Evolutionary conservation across 2,888 invertebrate species (phyloP).

Genomic region (Yponomeuta sedellus): DNA sequence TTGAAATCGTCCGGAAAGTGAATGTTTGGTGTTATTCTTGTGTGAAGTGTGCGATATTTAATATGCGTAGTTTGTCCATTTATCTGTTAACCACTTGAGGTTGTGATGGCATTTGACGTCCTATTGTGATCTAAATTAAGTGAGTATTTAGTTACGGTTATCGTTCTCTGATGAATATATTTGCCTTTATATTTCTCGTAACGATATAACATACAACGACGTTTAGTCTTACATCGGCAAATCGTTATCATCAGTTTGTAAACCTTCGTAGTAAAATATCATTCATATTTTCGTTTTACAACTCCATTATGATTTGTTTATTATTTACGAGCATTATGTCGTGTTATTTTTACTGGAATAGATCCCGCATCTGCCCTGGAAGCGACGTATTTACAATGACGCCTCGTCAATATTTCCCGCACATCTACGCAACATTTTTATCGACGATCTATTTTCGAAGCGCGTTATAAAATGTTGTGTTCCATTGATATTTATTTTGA

Average conservation of each 20-base stretch:
- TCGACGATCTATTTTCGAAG: neutral
- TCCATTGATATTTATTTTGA: slow-evolving; percentile 10
- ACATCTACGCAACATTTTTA: slow-evolving; percentile 9
- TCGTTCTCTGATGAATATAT: neutral
- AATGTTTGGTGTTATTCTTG: neutral
- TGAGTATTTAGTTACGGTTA: neutral
- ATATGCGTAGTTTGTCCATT: neutral
- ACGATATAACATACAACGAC: too few relatives aligned
- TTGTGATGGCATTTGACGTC: slow-evolving; percentile 4
- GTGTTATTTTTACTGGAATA: neutral
- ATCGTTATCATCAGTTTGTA: neutral
- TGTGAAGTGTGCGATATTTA: slow-evolving; percentile 7
- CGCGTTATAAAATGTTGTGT: slow-evolving; percentile 5
- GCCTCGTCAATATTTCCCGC: neutral
- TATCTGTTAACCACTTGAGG: slow-evolving; percentile 9
- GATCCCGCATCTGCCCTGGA: neutral
- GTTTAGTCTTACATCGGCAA: neutral
- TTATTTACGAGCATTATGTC: slow-evolving; percentile 8
- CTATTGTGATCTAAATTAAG: neutral
- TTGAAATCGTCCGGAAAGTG: slow-evolving; percentile 13
- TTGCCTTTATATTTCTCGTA: neutral
- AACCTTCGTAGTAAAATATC: slow-evolving; percentile 1
- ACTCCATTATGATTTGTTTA: neutral
- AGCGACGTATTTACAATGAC: neutral
- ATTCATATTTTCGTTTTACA: neutral